Evolutionary conservation across 2,888 invertebrate species (phyloP), one percentile per base, ranked within the genome.

Genomic region (Microdon myrmicae): DNA sequence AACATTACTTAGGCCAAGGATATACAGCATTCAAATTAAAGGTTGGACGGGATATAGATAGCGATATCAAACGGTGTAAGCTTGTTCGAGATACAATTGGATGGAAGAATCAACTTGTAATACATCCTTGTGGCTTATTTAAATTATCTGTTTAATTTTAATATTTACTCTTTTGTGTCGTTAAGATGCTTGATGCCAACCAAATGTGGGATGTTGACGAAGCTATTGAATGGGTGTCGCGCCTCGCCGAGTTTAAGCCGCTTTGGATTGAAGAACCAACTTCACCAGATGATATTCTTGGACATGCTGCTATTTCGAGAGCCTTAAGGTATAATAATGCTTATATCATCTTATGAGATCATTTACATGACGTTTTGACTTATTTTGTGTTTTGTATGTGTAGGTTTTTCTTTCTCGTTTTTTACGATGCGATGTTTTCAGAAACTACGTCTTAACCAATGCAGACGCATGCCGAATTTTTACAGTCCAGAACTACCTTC

Each of bases 201-300:
- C 93, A 92, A 83, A 86, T 89, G 1, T 96, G 95, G 94, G 90
- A 90, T 71, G 90, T 94, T 2, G 81, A 86, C 48, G 87, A 92
- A 77, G 90, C 95, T 0, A 90, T 95, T 53, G 86, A 87, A 7
- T 94, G 94, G 92, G 90, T 93, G 88, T 87, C 86, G 74, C 79
- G 87, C 43, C 78, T 95, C 53, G 85, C 88, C 1, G 84, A 87
- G 26, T 87, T 88, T 72, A 88, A 89, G 69, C 87, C 89, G 2
- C 77, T 87, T 44, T 96, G 94, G 94, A 94, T 96, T 49, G 95
- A 96, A 77, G 95, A 96, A 74, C 95, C 95, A 0, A 96, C 95
- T 0, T 90, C 90, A 2, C 94, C 94, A 0, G 95, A 96, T 75
- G 96, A 96, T 74, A 82, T 94, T 2, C 78, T 93, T n/a, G 95